Conservation (phyloP, 2,113 vertebrate genomes). For the Muntiacus reevesi region DNA sequence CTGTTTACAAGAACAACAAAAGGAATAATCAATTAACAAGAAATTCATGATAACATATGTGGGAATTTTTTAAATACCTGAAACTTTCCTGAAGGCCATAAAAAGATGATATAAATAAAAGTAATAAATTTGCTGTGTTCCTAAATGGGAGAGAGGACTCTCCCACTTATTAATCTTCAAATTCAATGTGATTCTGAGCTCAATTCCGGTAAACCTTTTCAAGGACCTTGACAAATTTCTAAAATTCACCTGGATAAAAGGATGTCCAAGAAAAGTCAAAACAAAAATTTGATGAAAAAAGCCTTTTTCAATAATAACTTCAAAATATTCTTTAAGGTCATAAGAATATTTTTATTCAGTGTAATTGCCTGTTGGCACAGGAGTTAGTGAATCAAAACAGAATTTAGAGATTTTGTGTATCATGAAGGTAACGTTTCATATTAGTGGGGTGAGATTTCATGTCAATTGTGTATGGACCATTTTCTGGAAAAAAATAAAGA, state of each 20-base stretch:
- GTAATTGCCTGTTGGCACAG: not conserved
- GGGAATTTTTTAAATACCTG: not conserved
- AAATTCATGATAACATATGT: not conserved
- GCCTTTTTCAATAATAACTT: not conserved
- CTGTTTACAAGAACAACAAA: not conserved
- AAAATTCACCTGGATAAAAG: not conserved
- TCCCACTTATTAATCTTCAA: not conserved
- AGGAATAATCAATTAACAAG: not conserved
- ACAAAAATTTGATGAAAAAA: not conserved
- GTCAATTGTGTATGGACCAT: not conserved
- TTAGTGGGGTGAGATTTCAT: not conserved
- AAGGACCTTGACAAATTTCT: not conserved
- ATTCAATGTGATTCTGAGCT: not conserved
- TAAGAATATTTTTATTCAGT: not conserved
- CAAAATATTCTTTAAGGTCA: not conserved
- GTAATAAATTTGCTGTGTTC: not conserved
- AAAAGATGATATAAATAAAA: constrained; percentile 8
- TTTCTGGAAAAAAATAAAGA: not conserved
- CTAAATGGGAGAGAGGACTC: not conserved
- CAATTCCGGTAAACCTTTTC: not conserved
- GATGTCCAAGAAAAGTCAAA: not conserved
- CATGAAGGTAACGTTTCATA: not conserved
- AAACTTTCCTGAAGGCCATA: not conserved
- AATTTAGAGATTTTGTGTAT: not conserved
- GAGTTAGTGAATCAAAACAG: not conserved